phyloP scores from a whole-genome alignment of 2,797 vertebrate genomes.

The Channa striata region DNA sequence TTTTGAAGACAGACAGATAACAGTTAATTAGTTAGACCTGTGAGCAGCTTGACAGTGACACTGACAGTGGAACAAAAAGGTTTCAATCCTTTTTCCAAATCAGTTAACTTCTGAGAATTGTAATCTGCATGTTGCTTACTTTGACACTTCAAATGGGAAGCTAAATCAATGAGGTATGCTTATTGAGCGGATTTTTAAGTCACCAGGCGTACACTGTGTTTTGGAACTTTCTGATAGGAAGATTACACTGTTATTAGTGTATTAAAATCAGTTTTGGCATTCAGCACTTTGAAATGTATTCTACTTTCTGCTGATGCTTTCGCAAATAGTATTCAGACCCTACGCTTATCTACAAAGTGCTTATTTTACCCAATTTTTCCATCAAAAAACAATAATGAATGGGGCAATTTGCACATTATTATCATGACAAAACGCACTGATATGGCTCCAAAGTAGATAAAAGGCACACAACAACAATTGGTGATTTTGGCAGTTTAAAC shows the following conservation, averaged over 20 bases:
- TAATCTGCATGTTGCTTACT: constrained; percentile 55
- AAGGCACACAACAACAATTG: constrained; percentile 69
- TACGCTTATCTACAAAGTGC: constrained; percentile 76
- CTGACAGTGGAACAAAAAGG: constrained; percentile 40
- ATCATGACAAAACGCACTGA: constrained; percentile 71
- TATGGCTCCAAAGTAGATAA: constrained; percentile 72
- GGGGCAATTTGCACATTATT: constrained; percentile 73
- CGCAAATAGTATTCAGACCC: constrained; percentile 64
- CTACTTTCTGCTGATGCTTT: constrained; percentile 64
- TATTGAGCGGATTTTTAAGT: constrained; percentile 49
- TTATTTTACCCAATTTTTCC: constrained; percentile 75
- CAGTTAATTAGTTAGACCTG: constrained; percentile 45
- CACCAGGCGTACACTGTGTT: constrained; percentile 56
- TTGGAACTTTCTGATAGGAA: constrained; percentile 70
- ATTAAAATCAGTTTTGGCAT: constrained; percentile 68
- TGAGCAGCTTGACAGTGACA: constrained; percentile 23
- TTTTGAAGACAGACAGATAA: constrained; percentile 13
- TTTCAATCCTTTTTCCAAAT: constrained; percentile 44
- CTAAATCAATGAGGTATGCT: constrained; percentile 49
- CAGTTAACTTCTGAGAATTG: constrained; percentile 49
- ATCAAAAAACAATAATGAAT: constrained; percentile 75
- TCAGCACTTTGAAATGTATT: constrained; percentile 67
- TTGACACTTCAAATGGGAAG: constrained; percentile 50
- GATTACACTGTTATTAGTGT: constrained; percentile 73
- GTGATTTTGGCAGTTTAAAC: constrained; percentile 71